These are phyloP conservation scores for Diprion similis DNA, from an alignment of 1,140 invertebrate species.

Conservation along the genomic window DNA sequence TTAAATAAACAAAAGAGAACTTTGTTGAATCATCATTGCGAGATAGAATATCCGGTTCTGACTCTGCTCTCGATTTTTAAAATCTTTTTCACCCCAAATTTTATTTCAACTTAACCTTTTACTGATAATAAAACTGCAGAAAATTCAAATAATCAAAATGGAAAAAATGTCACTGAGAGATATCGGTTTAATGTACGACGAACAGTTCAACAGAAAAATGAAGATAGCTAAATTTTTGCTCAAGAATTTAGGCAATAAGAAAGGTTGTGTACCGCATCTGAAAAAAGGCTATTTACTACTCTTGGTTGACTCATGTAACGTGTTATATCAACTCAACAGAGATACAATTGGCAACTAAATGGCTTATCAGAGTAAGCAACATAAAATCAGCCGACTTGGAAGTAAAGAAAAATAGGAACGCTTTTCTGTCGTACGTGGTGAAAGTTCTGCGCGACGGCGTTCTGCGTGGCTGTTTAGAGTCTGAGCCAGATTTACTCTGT, in stretches of 20 bases:
- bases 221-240: conserved; percentile 48
- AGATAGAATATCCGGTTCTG: too few species aligned
- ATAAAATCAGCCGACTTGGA: conserved; percentile 49
- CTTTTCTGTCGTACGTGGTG: conserved; percentile 60
- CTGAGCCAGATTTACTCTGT: conserved; percentile 21
- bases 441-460: conserved; percentile 49
- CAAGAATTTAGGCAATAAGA: conserved; percentile 38
- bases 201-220: conserved; percentile 51
- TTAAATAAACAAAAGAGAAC: too few species aligned
- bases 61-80: too few species aligned
- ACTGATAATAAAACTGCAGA: neutral
- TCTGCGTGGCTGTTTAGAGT: conserved; percentile 21
- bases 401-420: conserved; percentile 59
- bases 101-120: too few species aligned
- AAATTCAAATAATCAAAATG: neutral
- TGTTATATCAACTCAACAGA: conserved; percentile 37
- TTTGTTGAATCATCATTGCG: too few species aligned
- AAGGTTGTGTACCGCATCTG: conserved; percentile 36
- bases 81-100: too few species aligned
- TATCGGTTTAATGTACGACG: conserved; percentile 40
- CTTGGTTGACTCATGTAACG: neutral
- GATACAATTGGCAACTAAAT: conserved; percentile 52
- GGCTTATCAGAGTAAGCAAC: conserved; percentile 48
- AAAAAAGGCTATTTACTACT: conserved; percentile 1
- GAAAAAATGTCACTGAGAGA: conserved; percentile 20